These are phyloP conservation scores for Pterobdella sp. DNA, from an alignment of 2,888 invertebrate species.

Conservation along the genomic window DNA sequence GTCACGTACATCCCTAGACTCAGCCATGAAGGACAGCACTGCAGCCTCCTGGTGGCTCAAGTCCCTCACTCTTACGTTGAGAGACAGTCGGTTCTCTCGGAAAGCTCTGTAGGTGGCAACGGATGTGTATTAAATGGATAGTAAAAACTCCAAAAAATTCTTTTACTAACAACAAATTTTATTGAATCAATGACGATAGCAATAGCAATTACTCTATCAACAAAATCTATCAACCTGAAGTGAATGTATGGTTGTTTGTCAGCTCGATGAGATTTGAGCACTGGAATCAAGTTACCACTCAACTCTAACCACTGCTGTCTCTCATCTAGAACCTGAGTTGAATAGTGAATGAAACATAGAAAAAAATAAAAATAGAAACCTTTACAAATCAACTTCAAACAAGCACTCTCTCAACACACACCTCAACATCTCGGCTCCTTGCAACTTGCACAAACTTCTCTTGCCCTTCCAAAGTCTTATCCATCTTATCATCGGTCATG, in stretches of 20 bases:
- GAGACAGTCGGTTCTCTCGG: conserved; percentile 91
- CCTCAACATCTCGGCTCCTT: conserved; percentile 93
- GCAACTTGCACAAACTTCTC: conserved; percentile 89
- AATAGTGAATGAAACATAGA: neutral
- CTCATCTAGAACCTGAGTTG: conserved; percentile 73
- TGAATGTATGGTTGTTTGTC: conserved; percentile 89
- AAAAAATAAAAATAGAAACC: neutral
- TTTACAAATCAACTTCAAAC: neutral
- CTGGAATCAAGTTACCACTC: conserved; percentile 88
- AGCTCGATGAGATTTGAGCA: conserved; percentile 64
- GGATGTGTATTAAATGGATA: neutral
- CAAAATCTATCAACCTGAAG: no score
- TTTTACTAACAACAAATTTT: no score
- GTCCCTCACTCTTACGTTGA: conserved; percentile 87
- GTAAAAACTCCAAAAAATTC: neutral
- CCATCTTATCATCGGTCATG: conserved; percentile 99
- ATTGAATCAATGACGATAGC: no score
- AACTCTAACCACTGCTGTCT: conserved; percentile 91
- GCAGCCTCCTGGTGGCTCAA: conserved; percentile 71
- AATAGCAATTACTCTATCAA: no score
- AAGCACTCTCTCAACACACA: no score
- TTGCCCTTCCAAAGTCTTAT: conserved; percentile 81
- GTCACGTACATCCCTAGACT: conserved; percentile 75
- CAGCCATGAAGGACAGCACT: conserved; percentile 90
- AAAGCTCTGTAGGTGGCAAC: conserved; percentile 63